Base-by-base conservation (phyloP, 2,888 invertebrate genomes). In the Ceraclea dissimilis region DNA sequence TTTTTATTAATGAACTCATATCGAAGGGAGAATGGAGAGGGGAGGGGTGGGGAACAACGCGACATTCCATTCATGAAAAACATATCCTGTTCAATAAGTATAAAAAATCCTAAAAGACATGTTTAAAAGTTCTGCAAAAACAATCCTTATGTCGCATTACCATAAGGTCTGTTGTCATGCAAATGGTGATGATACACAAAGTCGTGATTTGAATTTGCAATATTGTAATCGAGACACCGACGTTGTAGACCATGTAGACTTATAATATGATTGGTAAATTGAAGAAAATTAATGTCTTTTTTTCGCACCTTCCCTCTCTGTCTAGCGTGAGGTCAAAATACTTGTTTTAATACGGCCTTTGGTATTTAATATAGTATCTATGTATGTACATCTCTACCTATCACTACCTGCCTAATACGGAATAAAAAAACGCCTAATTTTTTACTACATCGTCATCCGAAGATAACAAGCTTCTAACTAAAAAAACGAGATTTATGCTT, bases 11-110 rank as follows among this genome's bases (percentile, higher is more conserved):
- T 58, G 58, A 58, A 52, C 48, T 49, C 57, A 52, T 50, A 39
- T 39, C 33, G 18, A 34, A 18, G 53, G 33, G 48, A 34, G 33
- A 26, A 16, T n/a, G 44, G 18, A 17, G 43, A 31, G 43, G 46
- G 43, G 11, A 21, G 22, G 52, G 49, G 44, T 22, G 53, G 33
- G 11, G 31, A 47, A 43, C 34, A 19, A 49, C 50, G 39, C 51
- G 57, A 54, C 58, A 58, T 55, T 58, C 58, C 55, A 59, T 59
- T 53, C 56, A 59, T 56, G 47, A 58, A 56, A 52, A 51, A 53
- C 49, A 51, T 44, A 22, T 16, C 34, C 54, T 44, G 44, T 33
- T 26, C 52, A 13, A n/a, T 31, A 13, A n/a, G 18, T 26, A 46
- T 22, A 51, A 51, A 47, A 51, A 52, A 19, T 26, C 20, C 39